Base-by-base conservation (phyloP, 2,113 vertebrate genomes). In the Hippocampus zosterae region DNA sequence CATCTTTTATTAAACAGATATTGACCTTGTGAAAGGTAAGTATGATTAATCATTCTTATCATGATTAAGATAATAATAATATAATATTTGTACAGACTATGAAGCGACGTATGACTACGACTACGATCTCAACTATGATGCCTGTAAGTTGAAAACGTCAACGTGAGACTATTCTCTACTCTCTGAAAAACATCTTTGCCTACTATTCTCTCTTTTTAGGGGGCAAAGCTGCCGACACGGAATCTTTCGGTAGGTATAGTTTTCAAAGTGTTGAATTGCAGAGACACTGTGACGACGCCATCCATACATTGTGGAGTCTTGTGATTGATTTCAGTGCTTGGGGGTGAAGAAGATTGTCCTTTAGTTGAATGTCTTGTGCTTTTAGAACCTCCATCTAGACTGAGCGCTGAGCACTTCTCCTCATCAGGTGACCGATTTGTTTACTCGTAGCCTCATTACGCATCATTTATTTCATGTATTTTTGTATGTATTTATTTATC, bases 1-100 rank as follows among this genome's bases (percentile, higher is more conserved):
- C 64, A 15, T 62, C 48, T 66, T 70, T 21, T 63, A 4, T 67
- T 66, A 23, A 44, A 74, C 41, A 92, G 91, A 90, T 76, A 83
- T 90, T 64, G 90, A 91, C 52, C 84, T 87, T 41, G 70, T 81
- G 33, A 90, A 90, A 88, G 89, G 91, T 92, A 77, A 86, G 86
- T 72, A 11, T 62, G 9, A 40, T 10, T 1, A 0, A 1, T 52
- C 19, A 68, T 37, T 2, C 25, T 62, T 50, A n/a, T n/a, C 12
- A 67, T 57, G 12, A 23, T 16, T 2, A 40, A 57, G 11, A 33
- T 33, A 8, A 23, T 63, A 3, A 5, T 9, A 53, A 1, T 40
- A 3, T 68, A 69, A 66, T 70, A 16, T 6, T 82, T 82, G 77
- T 40, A 6, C 73, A 93, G 92, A 91, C 55, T 90, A 87, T 33